These are phyloP conservation scores for Nymphalis io DNA, from an alignment of 1,140 invertebrate species.

Conservation along the genomic window DNA sequence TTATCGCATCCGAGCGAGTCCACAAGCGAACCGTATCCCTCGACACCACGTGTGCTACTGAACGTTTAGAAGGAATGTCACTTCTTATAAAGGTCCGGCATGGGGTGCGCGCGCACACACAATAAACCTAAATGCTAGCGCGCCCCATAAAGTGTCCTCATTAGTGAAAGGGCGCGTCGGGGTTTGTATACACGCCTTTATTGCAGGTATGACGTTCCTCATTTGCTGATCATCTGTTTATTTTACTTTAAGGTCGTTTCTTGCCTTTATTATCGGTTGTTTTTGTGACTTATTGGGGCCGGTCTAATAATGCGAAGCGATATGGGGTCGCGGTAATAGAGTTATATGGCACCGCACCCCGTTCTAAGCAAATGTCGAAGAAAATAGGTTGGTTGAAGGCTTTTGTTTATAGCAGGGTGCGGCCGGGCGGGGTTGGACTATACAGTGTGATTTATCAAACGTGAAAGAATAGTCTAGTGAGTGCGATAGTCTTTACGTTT, in stretches of 20 bases:
- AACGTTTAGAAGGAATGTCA: constrained; percentile 47
- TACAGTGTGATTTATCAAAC: constrained; percentile 64
- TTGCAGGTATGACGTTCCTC: constrained; percentile 64
- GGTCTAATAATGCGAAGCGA: constrained; percentile 56
- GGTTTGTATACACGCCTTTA: constrained; percentile 71
- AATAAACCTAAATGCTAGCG: constrained; percentile 71
- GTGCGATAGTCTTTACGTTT: constrained; percentile 31
- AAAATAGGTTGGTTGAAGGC: constrained; percentile 47
- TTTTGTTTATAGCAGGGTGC: constrained; percentile 62
- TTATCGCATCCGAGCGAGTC: constrained; percentile 44
- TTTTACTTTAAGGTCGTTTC: constrained; percentile 73
- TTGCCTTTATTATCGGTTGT: constrained; percentile 66
- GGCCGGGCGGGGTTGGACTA: constrained; percentile 53
- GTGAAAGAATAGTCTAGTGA: constrained; percentile 36
- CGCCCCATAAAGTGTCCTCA: constrained; percentile 75
- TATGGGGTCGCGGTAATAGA: constrained; percentile 60
- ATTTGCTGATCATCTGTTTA: constrained; percentile 75
- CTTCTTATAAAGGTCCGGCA: constrained; percentile 62
- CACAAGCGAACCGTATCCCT: constrained; percentile 30
- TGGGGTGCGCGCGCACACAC: constrained; percentile 73
- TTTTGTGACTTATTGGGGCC: constrained; percentile 61
- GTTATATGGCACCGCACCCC: constrained; percentile 64
- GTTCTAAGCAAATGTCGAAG: constrained; percentile 67
- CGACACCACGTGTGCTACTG: constrained; percentile 62
- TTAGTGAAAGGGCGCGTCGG: constrained; percentile 73